A percentile compares a stretch with the other conserved stretches of the same genome.
Evolutionary conservation across 2,113 vertebrate species (phyloP).

Genomic region (western clawed frog (Xenopus tropicalis)): UCB_Xtro_10.0 CM004443.2:183768001-183768500

Average conservation of each 20-base stretch:
- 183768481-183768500: no score
- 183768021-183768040: neutral
- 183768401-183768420: no score
- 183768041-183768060: slow-evolving; percentile 26
- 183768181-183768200: slow-evolving; percentile 27
- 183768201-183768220: slow-evolving; percentile 26
- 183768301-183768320: no score
- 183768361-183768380: no score
- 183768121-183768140: slow-evolving; percentile 34
- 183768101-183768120: slow-evolving; percentile 39
- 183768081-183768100: slow-evolving; percentile 28
- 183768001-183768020: slow-evolving; percentile 22
- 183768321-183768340: no score
- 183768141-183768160: slow-evolving; percentile 27
- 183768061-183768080: slow-evolving; percentile 28
- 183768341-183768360: no score
- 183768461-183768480: no score
- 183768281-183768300: no score
- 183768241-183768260: neutral
- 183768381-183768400: no score
- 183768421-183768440: no score
- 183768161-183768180: slow-evolving; percentile 24
- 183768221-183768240: slow-evolving; percentile 16
- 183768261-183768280: no score
- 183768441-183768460: no score